phyloP scores from a whole-genome alignment of 2,888 invertebrate genomes.

The Drosophila fulvimacula region DNA sequence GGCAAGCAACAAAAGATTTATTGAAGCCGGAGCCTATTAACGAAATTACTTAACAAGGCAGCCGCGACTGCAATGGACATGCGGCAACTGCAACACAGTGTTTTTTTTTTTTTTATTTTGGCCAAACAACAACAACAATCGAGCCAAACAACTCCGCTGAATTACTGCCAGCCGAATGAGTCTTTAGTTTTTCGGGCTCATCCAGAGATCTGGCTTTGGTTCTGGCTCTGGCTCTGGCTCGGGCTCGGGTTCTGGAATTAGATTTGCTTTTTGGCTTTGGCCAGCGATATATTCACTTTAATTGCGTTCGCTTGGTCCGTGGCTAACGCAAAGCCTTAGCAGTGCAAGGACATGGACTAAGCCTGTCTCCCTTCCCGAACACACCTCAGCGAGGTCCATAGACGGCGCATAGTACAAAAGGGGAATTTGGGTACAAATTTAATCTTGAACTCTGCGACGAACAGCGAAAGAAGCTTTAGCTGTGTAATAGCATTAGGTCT shows the following conservation, averaged over 20 bases:
- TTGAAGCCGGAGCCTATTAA: conserved; percentile 74
- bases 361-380: conserved; percentile 20
- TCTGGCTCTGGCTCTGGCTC: neutral
- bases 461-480: conserved; percentile 47
- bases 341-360: conserved; percentile 55
- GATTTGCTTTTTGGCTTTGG: conserved; percentile 17
- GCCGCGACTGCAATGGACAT: conserved; percentile 66
- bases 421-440: conserved; percentile 51
- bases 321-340: conserved; percentile 23
- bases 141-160: conserved; percentile 55
- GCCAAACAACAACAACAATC: conserved; percentile 38
- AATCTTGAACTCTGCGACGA: conserved; percentile 58
- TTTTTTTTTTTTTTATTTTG: conserved; percentile 37
- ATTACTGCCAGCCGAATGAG: conserved; percentile 72
- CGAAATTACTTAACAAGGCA: conserved; percentile 78
- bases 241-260: neutral
- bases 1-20: conserved; percentile 76
- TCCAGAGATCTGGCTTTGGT: neutral
- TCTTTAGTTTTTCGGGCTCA: conserved; percentile 66
- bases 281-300: conserved; percentile 77
- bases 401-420: conserved; percentile 11
- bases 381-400: conserved; percentile 8
- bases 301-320: conserved; percentile 69
- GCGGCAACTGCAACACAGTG: conserved; percentile 52
- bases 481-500: conserved; percentile 35